These are phyloP conservation scores for Mesorhabditis spiculigera DNA, from an alignment of 2,888 invertebrate genomes.

Conservation along the genomic window DNA sequence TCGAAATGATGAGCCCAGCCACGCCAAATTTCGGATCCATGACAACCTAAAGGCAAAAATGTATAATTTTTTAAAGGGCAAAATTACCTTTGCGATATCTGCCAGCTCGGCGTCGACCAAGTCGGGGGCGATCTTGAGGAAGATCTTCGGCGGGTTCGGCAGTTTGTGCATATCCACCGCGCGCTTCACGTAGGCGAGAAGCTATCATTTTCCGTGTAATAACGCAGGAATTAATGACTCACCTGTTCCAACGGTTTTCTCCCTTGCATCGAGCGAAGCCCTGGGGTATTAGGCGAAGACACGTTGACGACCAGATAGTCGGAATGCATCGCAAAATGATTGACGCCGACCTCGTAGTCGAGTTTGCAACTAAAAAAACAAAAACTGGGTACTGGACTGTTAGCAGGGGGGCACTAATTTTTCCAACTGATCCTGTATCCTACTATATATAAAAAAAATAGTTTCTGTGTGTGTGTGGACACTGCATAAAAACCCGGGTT, in stretches of 20 bases:
- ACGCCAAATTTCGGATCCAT: slow-evolving; percentile 64
- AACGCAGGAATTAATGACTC: background rate
- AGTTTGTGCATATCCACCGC: slow-evolving; percentile 36
- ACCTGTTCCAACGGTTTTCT: slow-evolving; percentile 63
- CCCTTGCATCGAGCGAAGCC: slow-evolving; percentile 77
- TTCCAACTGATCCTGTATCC: too few relatives aligned
- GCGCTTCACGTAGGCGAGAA: slow-evolving; percentile 64
- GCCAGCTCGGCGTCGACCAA: slow-evolving; percentile 72
- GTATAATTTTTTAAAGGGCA: background rate
- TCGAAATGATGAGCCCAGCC: slow-evolving; percentile 88
- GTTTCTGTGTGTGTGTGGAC: too few relatives aligned
- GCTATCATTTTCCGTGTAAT: slow-evolving; percentile 49
- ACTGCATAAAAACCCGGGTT: too few relatives aligned
- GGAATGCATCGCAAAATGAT: slow-evolving; percentile 76
- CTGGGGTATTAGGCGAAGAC: slow-evolving; percentile 94
- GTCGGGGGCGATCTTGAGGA: slow-evolving; percentile 87
- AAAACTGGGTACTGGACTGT: too few relatives aligned
- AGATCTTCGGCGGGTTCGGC: slow-evolving; percentile 28
- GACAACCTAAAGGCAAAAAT: slow-evolving; percentile 27
- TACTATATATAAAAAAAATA: too few relatives aligned
- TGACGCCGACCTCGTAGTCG: slow-evolving; percentile 70
- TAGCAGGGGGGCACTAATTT: too few relatives aligned
- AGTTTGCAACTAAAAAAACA: slow-evolving; percentile 21
- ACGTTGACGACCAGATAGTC: slow-evolving; percentile 96
- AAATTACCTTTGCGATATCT: slow-evolving; percentile 73